These are phyloP conservation scores for Danaus plexippus DNA, from an alignment of 1,140 invertebrate genomes.

Conservation along the genomic window DNA sequence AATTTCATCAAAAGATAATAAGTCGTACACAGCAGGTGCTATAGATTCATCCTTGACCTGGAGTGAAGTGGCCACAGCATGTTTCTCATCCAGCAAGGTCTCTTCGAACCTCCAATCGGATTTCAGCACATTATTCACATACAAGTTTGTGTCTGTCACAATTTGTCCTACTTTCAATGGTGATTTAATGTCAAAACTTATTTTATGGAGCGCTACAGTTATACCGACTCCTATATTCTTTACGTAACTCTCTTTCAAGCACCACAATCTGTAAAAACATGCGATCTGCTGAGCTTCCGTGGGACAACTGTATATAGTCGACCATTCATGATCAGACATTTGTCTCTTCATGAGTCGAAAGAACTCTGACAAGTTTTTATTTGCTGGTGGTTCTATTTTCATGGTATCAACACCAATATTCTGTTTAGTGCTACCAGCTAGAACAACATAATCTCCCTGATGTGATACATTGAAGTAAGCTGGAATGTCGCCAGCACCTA, in stretches of 20 bases:
- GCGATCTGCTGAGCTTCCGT: conserved; percentile 74
- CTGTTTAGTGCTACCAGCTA: conserved; percentile 80
- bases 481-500: conserved; percentile 39
- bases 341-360: conserved; percentile 89
- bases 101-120: conserved; percentile 90
- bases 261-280: conserved; percentile 92
- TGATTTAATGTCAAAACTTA: conserved; percentile 81
- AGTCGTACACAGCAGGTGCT: conserved; percentile 48
- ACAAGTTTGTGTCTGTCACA: conserved; percentile 78
- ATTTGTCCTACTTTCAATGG: conserved; percentile 63
- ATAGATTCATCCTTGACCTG: conserved; percentile 27
- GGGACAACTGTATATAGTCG: conserved; percentile 73
- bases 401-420: conserved; percentile 82
- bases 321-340: conserved; percentile 87
- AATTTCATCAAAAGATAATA: conserved; percentile 72
- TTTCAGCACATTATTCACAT: conserved; percentile 74
- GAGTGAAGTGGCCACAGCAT: conserved; percentile 87
- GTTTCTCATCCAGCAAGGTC: conserved; percentile 82
- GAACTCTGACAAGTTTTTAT: conserved; percentile 81
- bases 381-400: conserved; percentile 78
- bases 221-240: conserved; percentile 93
- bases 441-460: conserved; percentile 87
- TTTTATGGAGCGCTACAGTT: conserved; percentile 80
- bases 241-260: conserved; percentile 95
- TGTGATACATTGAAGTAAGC: conserved; percentile 92